Base-by-base conservation (phyloP, 2,797 vertebrate genomes). In the Acanthopagrus latus region DNA sequence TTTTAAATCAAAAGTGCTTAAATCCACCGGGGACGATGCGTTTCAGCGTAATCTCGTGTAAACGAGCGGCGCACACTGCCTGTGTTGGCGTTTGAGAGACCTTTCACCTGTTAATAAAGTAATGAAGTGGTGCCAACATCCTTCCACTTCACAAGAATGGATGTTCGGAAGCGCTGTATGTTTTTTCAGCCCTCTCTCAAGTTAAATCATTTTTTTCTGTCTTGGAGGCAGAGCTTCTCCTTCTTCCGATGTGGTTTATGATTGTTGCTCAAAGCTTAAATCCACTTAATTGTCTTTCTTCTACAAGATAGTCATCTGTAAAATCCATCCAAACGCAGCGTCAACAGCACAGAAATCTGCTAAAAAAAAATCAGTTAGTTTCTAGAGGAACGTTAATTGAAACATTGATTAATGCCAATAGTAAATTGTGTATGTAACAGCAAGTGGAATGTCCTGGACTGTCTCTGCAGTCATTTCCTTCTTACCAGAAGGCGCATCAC, bases 311-410 rank as follows among this genome's bases (percentile, higher is more conserved):
- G 71, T 50, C 33, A 77, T 88, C 76, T 80, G 74, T 82, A 71
- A 84, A 87, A 69, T 56, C 64, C 63, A 76, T 78, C 86, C 68
- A 89, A 91, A 89, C 74, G 63, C 41, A 20, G 4, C 52, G 76
- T 90, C 83, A 83, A 87, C 71, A 80, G 25, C 51, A 66, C 58
- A 52, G 51, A 18, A 4, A 51, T 62, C 38, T 60, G 73, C 51
- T 78, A 50, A 80, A 87, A 50, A 80, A 87, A 80, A 60, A 87
- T 51, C 57, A 71, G 59, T 46, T 68, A 41, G 81, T 88, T 94
- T 59, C 88, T 82, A 81, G 90, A 79, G 88, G 80, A 91, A 84
- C 57, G 3, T 55, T 29, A 54, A 80, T 89, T 74, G 27, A 82
- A 20, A 66, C 38, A 69, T 47, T 23, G 48, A 52, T 11, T 52